Conservation (phyloP, 2,888 invertebrate species). For the Acanthosepion pharaonis region DNA sequence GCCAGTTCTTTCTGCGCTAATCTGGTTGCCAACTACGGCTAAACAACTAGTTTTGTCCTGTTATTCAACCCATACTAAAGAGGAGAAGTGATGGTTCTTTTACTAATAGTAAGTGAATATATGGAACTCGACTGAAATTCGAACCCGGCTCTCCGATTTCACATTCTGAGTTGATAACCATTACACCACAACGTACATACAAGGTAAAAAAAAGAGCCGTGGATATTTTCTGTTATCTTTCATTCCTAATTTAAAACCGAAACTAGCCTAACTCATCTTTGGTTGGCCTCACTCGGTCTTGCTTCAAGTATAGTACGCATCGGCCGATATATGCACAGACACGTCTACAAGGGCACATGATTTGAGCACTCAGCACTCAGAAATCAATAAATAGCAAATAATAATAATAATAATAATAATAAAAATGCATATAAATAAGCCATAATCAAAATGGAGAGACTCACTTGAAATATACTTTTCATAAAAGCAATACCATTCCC, state of each 20-base stretch:
- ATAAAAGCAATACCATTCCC: not conserved
- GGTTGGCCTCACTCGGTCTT: not conserved
- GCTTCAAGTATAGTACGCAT: not conserved
- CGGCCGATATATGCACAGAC: not conserved
- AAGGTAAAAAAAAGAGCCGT: too few relatives aligned
- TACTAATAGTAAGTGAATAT: too few relatives aligned
- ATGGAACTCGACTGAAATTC: too few relatives aligned
- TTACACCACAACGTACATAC: too few relatives aligned
- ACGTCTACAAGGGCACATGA: not conserved
- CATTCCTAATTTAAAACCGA: too few relatives aligned
- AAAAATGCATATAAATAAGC: not conserved
- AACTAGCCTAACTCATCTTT: not conserved
- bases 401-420: not conserved
- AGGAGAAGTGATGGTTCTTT: too few relatives aligned
- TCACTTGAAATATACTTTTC: constrained; percentile 2
- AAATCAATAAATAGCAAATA: not conserved
- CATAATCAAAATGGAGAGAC: not conserved
- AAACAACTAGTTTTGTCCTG: not conserved
- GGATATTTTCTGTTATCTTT: too few relatives aligned
- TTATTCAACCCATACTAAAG: not conserved
- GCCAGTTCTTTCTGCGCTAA: too few relatives aligned
- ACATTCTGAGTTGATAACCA: too few relatives aligned
- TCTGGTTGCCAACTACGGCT: too few relatives aligned
- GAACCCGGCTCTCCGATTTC: too few relatives aligned
- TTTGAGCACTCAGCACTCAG: not conserved